Base-by-base conservation (phyloP, 2,113 vertebrate species). In the Sialia sialis region DNA sequence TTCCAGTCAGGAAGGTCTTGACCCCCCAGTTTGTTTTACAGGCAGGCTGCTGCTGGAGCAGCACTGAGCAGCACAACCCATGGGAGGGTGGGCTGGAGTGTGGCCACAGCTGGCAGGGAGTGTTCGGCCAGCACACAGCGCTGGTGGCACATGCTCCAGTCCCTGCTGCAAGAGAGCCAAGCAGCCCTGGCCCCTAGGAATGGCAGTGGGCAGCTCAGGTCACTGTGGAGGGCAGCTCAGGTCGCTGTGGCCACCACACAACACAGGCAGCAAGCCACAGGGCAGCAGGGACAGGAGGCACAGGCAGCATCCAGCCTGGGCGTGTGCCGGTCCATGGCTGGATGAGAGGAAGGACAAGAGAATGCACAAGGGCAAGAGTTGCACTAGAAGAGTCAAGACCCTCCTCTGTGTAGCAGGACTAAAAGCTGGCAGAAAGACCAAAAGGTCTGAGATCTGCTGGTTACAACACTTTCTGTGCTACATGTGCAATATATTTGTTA, bases 401-500 rank as follows among this genome's bases (percentile, higher is more conserved):
- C 89, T 96, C 89, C 94, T 85, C 88, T 90, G 93, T 87, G 72
- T 95, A 86, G 91, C 95, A 94, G 94, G 89, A 92, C 63, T 86
- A 34, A 94, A 80, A 82, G 84, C 83, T 19, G 55, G 87, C 95
- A 93, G 89, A 26, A 73, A 75, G 93, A 79, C 82, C 73, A 1
- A 32, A 34, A 62, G 93, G 77, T 70, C 91, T 59, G 78, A 91
- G 46, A 80, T 75, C 56, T 84, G 80, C 91, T 89, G 83, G 94
- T 89, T 54, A n/a, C 79, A 90, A 19, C 92, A 87, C 89, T 96
- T 96, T 95, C 96, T 96, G 98, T 98, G 97, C 96, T 98, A 97
- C 96, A 96, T 95, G 98, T 98, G 98, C 97, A 98, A 98, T 98
- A 96, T 95, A 97, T 98, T 98, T 98, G 98, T 98, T 98, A 97